A percentile compares a stretch with the other conserved stretches of the same genome.
phyloP scores from a whole-genome alignment of 2,113 vertebrate genomes.

The Tringa solitaria region DNA sequence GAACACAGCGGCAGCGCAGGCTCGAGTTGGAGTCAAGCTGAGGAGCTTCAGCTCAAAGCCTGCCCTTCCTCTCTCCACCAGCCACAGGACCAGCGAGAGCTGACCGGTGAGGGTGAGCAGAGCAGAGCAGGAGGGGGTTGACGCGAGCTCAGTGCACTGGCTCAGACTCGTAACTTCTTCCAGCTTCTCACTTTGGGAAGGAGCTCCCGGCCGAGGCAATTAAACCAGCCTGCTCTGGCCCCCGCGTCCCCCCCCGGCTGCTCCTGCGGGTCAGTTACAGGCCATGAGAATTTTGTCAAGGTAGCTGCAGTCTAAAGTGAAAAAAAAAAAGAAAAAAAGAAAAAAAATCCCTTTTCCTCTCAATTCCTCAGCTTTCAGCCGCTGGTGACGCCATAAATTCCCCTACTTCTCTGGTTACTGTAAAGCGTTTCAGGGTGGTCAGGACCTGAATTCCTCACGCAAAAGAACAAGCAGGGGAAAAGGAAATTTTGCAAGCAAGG shows the following conservation, averaged over 20 bases:
- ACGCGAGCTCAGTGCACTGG: not conserved
- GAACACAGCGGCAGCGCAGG: not conserved
- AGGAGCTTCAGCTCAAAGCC: not conserved
- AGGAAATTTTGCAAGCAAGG: not conserved
- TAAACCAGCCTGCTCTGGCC: not conserved
- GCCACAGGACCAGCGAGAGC: not conserved
- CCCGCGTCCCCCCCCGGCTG: rapidly evolving
- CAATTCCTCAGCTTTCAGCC: slow-evolving; percentile 13
- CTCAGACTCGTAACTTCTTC: not conserved
- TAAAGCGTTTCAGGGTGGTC: slow-evolving; percentile 38
- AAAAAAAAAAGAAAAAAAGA: not conserved
- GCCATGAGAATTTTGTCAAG: slow-evolving; percentile 25
- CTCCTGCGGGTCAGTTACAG: not conserved
- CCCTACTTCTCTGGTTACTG: slow-evolving; percentile 43
- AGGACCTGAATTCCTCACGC: not conserved
- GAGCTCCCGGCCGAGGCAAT: not conserved
- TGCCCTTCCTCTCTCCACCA: not conserved
- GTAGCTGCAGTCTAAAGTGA: not conserved
- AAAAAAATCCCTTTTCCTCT: not conserved
- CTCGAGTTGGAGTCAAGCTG: not conserved
- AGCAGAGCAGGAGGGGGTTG: not conserved
- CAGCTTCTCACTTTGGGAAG: not conserved
- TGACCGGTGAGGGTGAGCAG: not conserved
- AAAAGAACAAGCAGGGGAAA: not conserved
- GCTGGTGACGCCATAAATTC: slow-evolving; percentile 7